These are phyloP conservation scores for Lipotes vexillifer DNA, from an alignment of 2,113 vertebrate genomes.

Conservation along the genomic window DNA sequence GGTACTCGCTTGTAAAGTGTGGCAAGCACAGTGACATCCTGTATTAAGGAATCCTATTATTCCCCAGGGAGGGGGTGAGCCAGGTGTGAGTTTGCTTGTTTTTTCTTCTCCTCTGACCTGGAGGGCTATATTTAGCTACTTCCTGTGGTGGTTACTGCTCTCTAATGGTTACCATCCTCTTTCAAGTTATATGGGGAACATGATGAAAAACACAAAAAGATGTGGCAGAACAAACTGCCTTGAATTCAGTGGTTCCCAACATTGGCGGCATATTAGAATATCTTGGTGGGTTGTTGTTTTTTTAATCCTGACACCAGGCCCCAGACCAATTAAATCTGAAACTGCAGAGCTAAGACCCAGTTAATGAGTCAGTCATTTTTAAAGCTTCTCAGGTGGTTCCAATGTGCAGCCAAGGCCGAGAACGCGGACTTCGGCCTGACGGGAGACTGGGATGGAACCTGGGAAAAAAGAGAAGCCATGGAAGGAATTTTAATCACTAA, in stretches of 20 bases:
- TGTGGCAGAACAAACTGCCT: conserved; percentile 31
- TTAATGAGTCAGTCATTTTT: conserved; percentile 4
- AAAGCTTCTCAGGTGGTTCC: conserved; percentile 11
- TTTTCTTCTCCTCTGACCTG: background rate
- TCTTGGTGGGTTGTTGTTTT: background rate
- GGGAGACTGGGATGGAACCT: background rate
- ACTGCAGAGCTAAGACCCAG: background rate
- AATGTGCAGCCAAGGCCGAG: background rate
- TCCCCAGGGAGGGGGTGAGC: background rate
- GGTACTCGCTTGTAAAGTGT: background rate
- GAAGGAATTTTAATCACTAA: conserved; percentile 8
- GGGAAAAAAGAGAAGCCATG: background rate
- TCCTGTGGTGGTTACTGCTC: background rate
- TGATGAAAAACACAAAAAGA: background rate
- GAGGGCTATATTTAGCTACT: background rate
- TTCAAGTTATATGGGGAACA: background rate
- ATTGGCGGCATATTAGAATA: background rate
- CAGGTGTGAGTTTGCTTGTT: background rate
- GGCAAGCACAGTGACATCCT: background rate
- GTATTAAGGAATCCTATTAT: background rate
- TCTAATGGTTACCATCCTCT: background rate
- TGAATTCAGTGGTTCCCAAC: background rate
- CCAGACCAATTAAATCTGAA: conserved; percentile 32
- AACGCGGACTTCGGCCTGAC: background rate
- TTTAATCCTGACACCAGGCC: background rate